A percentile compares a stretch with the other conserved stretches of the same genome.
phyloP scores from a whole-genome alignment of 1,140 invertebrate genomes.

The Lutraria rhynchaena region DNA sequence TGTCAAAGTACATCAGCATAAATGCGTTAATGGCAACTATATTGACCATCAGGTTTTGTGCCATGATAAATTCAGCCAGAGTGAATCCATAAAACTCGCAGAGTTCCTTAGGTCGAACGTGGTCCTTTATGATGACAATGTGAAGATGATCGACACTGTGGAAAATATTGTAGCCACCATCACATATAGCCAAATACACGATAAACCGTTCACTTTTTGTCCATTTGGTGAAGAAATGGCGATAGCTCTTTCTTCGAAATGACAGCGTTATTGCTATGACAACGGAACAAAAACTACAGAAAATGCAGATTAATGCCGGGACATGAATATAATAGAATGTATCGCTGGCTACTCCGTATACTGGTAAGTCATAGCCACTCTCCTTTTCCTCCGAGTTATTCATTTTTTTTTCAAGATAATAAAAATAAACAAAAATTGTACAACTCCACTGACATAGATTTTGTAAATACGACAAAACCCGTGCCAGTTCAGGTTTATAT shows the following conservation, averaged over 20 bases:
- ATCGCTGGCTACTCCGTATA: conserved; percentile 56
- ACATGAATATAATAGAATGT: conserved; percentile 60
- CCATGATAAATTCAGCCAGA: conserved; percentile 56
- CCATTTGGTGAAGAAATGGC: conserved; percentile 56
- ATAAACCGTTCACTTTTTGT: conserved; percentile 62
- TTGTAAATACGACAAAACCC: no score
- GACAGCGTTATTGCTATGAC: conserved; percentile 49
- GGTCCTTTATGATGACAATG: conserved; percentile 57
- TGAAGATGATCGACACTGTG: conserved; percentile 61
- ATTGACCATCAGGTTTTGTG: conserved; percentile 63
- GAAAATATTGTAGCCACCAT: conserved; percentile 59
- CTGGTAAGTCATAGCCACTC: conserved; percentile 54
- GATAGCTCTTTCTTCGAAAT: conserved; percentile 46
- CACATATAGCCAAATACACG: conserved; percentile 63
- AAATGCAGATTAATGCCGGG: conserved; percentile 60
- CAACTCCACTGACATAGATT: no score
- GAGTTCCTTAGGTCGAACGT: conserved; percentile 51
- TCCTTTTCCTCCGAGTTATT: neutral
- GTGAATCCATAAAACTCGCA: conserved; percentile 62
- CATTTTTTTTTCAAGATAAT: no score
- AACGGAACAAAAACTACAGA: conserved; percentile 55
- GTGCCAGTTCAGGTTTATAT: no score
- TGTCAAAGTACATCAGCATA: conserved; percentile 58
- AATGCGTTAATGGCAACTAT: conserved; percentile 63
- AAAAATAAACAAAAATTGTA: no score